Percentiles rank a stretch among this genome's conserved stretches.
Evolutionary conservation across 2,797 vertebrate genomes (phyloP).

Genomic region (Ptychobarbus kaznakovi): DNA sequence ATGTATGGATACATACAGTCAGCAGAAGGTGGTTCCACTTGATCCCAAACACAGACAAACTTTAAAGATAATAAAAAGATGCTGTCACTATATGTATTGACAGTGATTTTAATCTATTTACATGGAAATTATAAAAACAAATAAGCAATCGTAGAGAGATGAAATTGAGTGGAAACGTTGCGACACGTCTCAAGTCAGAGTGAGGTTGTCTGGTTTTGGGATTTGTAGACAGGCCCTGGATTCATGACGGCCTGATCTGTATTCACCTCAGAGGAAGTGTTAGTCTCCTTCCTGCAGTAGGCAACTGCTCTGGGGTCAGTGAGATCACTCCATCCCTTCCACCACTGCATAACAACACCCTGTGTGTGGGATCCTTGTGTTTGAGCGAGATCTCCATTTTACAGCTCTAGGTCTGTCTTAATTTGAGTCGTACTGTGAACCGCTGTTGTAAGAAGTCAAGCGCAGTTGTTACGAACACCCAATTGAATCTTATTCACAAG

Average conservation of each 20-base stretch:
- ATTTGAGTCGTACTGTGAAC: not conserved
- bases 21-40: not conserved
- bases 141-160: not conserved
- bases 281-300: constrained; percentile 55
- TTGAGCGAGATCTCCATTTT: not conserved
- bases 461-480: not conserved
- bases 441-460: not conserved
- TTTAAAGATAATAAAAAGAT: not conserved
- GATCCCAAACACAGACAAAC: constrained; percentile 5
- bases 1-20: not conserved
- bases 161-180: constrained; percentile 26
- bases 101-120: constrained; percentile 10
- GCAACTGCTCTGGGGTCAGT: constrained; percentile 57
- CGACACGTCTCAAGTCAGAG: constrained; percentile 20
- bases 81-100: not conserved
- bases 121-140: constrained; percentile 2
- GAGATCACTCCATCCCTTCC: constrained; percentile 48
- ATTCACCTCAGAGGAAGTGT: constrained; percentile 54
- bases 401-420: not conserved
- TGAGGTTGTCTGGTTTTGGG: constrained; percentile 48
- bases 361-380: constrained; percentile 16
- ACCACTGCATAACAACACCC: constrained; percentile 40
- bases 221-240: constrained; percentile 56
- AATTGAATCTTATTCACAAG: constrained; percentile 29
- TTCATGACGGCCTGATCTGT: constrained; percentile 58